Evolutionary conservation across 2,113 vertebrate genomes (phyloP), one percentile per base, ranked within the genome.

Genomic region (Orthonyx spaldingii): DNA sequence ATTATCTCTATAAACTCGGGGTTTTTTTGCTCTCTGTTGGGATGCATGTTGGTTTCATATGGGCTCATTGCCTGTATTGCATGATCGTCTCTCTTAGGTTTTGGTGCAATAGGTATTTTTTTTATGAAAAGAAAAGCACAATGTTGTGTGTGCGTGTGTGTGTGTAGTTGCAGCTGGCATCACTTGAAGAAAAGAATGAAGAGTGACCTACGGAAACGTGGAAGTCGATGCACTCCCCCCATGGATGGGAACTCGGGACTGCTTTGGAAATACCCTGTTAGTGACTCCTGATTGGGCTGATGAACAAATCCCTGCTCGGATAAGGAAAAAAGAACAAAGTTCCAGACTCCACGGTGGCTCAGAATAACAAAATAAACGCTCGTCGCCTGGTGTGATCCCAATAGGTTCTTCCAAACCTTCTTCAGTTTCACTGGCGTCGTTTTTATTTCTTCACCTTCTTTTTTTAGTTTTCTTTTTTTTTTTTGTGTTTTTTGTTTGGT

Each of bases 261-360:
- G 91, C 65, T 84, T 93, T 94, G 60, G 90, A 95, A 97, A 97
- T 97, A 97, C 97, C 97, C 97, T 97, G 97, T 97, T 95, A 95
- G 95, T 94, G 95, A 87, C 95, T 96, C 96, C 96, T 94, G 96
- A 91, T 93, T 91, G 83, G 60, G 41, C 85, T 60, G 95, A 92
- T 90, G 92, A 96, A 93, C 89, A 95, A 96, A 97, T 96, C 96
- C 97, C 97, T 97, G 97, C 96, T 95, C 16, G 72, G 86, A 94
- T 71, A 96, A 96, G 80, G 91, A 95, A 92, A 92, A 90, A 93
- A 97, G 82, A 82, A 66, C 79, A 70, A 92, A 94, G 89, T 89
- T 91, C 95, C 93, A 95, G 89, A 76, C 92, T 96, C 91, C 87
- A 42, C 24, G 81, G 95, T 97, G 96, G 96, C 96, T 97, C 96